phyloP scores from a whole-genome alignment of 2,797 vertebrate genomes.

The Gobio occitaniae region DNA sequence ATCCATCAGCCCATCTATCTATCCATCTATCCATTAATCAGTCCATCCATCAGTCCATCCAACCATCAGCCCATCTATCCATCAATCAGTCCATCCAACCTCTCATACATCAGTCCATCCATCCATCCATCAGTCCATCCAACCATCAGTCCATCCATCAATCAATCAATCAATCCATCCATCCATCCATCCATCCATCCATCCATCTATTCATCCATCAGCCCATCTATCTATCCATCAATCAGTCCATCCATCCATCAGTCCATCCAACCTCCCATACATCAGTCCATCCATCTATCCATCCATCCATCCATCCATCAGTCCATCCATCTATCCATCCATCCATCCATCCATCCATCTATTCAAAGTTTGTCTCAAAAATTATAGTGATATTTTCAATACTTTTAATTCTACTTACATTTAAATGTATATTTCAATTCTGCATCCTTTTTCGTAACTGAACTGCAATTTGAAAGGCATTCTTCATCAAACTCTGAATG shows the following conservation, averaged over 20 bases:
- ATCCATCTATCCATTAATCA: too few relatives aligned
- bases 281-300: background rate
- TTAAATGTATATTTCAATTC: background rate
- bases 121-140: too few relatives aligned
- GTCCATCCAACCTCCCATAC: too few relatives aligned
- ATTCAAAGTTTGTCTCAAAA: background rate
- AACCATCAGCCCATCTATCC: too few relatives aligned
- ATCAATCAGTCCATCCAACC: too few relatives aligned
- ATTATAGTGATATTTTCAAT: background rate
- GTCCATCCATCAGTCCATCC: too few relatives aligned
- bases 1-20: too few relatives aligned
- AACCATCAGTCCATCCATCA: too few relatives aligned
- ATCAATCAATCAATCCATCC: background rate
- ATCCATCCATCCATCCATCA: rapidly evolving
- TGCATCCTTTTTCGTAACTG: background rate
- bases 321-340: background rate
- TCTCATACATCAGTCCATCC: too few relatives aligned
- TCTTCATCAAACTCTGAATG: background rate
- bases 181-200: background rate
- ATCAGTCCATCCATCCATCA: background rate
- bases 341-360: background rate
- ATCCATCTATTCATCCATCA: background rate
- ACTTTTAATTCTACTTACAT: background rate
- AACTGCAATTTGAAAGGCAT: background rate
- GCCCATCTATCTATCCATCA: background rate